Base-by-base conservation (phyloP, 23 tunicate genomes). In the Styela clava region DNA sequence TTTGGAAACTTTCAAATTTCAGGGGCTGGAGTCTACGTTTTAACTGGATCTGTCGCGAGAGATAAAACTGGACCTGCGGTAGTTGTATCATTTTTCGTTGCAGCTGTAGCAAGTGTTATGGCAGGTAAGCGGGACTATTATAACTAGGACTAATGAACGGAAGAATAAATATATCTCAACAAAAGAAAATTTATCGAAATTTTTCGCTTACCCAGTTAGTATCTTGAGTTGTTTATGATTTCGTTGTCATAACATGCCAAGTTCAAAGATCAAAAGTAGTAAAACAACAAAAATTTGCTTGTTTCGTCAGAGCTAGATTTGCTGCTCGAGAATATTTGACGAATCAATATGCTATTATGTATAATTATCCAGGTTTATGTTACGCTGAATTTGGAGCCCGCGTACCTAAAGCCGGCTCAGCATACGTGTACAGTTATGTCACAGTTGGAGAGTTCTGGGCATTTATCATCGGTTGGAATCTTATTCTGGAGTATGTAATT, bases 361-460 rank as follows among this genome's bases (percentile, higher is more conserved):
- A n/a, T n/a, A n/a, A n/a, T n/a, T n/a, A n/a, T 63, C 24, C 82
- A 82, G 98, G 98, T n/a, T 33, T 94, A 35, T 94, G 94, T 35
- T 94, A 94, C 63, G 98, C 98, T 62, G 98, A 94, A 78, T 94
- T 94, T 37, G 98, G 98, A 9, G 79, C 98, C 0, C 74, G 98
- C 26, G 98, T 94, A 28, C 98, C 98, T 26, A 94, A 88, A 84
- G 98, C 98, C 22, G 98, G 98, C 1, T 94, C 98, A 0, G 98
- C 94, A 18, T 94, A 94, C 65, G 82, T 94, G 2, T 94, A 94
- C 70, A 94, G 98, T 81, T 94, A 94, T 63, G 88, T 94, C 26
- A 94, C 98, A 5, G 85, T 94, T 69, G 98, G 98, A 0, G 98
- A 94, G 63, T 52, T 94, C 3, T 94, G 98, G 88, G 98, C 98